Conservation (phyloP, 2,888 invertebrate species). For the Frankliniella intonsa region DNA sequence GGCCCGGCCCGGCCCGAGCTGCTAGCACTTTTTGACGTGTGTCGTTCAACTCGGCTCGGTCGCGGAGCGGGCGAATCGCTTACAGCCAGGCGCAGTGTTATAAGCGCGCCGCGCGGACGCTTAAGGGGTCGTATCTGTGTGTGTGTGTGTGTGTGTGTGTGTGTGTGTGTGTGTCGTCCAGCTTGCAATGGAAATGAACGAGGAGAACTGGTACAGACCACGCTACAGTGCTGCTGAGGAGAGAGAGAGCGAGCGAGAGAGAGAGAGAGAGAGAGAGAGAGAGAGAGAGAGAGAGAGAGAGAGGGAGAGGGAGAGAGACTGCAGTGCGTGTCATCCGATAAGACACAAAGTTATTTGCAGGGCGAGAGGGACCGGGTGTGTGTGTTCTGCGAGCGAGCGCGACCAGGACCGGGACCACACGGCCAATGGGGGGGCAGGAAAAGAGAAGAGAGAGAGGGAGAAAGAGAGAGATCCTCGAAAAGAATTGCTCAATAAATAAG, state of each 20-base stretch:
- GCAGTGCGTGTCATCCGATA: not conserved
- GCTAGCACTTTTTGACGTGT: too few relatives aligned
- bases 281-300: slow-evolving; percentile 34
- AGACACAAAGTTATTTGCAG: slow-evolving; percentile 1
- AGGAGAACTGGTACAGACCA: too few relatives aligned
- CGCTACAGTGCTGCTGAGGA: not conserved
- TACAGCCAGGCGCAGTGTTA: too few relatives aligned
- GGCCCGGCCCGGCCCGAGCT: not conserved
- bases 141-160: too few relatives aligned
- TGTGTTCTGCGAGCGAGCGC: not conserved
- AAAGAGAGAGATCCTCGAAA: not conserved
- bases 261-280: slow-evolving; percentile 22
- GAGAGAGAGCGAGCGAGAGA: not conserved
- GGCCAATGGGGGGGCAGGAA: too few relatives aligned
- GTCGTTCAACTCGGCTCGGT: too few relatives aligned
- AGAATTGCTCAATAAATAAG: slow-evolving; percentile 10
- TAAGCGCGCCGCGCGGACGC: too few relatives aligned
- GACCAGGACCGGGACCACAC: not conserved
- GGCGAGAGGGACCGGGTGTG: not conserved
- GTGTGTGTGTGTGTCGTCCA: too few relatives aligned
- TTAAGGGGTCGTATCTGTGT: too few relatives aligned
- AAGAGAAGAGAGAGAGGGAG: too few relatives aligned
- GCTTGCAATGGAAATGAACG: too few relatives aligned
- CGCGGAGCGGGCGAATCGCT: too few relatives aligned
- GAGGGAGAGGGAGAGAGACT: slow-evolving; percentile 33